These are phyloP conservation scores for Naso thynnoides DNA, from an alignment of 2,797 vertebrate genomes.

Conservation along the genomic window DNA sequence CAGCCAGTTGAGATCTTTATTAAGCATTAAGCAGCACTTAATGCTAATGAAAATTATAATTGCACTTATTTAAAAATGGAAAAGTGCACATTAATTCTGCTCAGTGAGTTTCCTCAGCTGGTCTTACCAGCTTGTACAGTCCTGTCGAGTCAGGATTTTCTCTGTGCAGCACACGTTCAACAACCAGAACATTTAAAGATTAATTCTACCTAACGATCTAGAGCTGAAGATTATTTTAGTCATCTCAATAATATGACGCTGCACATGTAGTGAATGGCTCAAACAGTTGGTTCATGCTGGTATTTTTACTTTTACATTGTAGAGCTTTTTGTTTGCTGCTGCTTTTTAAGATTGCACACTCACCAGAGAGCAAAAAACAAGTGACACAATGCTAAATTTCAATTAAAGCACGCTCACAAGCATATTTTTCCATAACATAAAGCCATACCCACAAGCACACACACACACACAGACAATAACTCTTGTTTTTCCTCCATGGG, in stretches of 20 bases:
- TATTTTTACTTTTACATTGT: not conserved
- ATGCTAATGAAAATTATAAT: not conserved
- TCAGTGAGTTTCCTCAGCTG: not conserved
- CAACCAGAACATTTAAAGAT: not conserved
- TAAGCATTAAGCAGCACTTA: not conserved
- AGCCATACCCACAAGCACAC: not conserved
- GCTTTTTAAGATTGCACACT: not conserved
- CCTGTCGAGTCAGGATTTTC: not conserved
- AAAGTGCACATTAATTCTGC: not conserved
- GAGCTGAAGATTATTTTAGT: not conserved
- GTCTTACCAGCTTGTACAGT: not conserved
- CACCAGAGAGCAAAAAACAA: not conserved
- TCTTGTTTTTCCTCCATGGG: conserved; percentile 26
- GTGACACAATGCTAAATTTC: not conserved
- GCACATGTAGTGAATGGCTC: not conserved
- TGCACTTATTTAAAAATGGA: not conserved
- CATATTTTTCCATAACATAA: not conserved
- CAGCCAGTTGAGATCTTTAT: too few relatives aligned
- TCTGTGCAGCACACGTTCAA: not conserved
- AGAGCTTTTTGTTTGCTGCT: not conserved
- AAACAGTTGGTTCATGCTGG: not conserved
- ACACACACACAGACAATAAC: not conserved
- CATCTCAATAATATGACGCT: not conserved
- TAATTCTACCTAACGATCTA: too few relatives aligned
- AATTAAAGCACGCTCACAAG: not conserved